Evolutionary conservation across 2,888 invertebrate species (phyloP).

Genomic region (Kuschelorhynchus macadamiae): DNA sequence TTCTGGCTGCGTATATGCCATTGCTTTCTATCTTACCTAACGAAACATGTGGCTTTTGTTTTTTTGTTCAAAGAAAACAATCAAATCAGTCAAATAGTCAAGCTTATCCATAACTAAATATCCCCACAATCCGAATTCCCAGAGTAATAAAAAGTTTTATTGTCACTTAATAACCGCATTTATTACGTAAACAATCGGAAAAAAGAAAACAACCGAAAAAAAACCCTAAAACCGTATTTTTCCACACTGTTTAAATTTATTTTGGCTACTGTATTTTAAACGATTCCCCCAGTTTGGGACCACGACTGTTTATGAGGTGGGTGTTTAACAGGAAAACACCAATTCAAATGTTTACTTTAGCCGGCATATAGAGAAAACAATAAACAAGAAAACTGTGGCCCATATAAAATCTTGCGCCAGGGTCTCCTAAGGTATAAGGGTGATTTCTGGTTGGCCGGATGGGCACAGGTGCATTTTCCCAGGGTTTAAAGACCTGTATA

Average conservation of each 20-base stretch:
- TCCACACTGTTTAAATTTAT: conserved; percentile 6
- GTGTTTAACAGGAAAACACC: conserved; percentile 46
- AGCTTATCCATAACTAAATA: too few species aligned
- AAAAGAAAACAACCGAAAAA: too few species aligned
- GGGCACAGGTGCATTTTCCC: conserved; percentile 39
- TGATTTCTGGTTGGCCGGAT: conserved; percentile 8
- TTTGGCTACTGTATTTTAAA: conserved; percentile 41
- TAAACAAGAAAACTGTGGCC: conserved; percentile 41
- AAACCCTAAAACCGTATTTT: too few species aligned
- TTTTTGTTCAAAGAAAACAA: too few species aligned
- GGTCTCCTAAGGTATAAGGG: conserved; percentile 21
- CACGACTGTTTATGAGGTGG: conserved; percentile 12
- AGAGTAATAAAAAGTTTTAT: too few species aligned
- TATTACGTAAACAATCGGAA: too few species aligned
- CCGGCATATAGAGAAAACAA: conserved; percentile 33
- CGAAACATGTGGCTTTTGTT: too few species aligned
- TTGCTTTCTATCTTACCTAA: too few species aligned
- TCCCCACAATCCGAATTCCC: too few species aligned
- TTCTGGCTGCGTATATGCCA: too few species aligned
- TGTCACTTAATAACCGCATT: too few species aligned
- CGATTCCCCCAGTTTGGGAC: conserved; percentile 10
- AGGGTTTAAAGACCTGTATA: conserved; percentile 17
- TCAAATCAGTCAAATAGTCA: too few species aligned
- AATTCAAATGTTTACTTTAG: conserved; percentile 42
- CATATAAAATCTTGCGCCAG: conserved; percentile 14